Evolutionary conservation across 2,888 invertebrate genomes (phyloP), one percentile per base, ranked within the genome.

Genomic region (Rhodophaea formosa): DNA sequence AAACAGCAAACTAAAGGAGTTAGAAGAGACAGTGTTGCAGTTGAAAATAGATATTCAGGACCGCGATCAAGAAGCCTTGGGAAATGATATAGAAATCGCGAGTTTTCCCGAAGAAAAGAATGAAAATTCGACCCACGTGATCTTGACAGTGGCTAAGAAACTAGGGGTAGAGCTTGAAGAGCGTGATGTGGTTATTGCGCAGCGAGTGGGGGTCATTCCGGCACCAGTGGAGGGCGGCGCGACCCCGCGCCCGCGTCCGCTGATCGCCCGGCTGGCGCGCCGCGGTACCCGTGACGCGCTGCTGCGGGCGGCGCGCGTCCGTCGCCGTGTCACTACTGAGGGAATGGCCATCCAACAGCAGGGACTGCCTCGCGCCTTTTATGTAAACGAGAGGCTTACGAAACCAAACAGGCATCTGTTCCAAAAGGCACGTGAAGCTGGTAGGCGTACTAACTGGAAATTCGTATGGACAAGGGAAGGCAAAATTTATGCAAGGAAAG

Each of bases 291-390:
- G 39, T 6, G 46, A 16, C 5, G 32, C 45, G 17, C 46, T 56
- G 57, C 46, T 52, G 35, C 10, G 44, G 7, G 57, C 57, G n/a
- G 57, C 57, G 23, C 52, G 57, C 16, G 57, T 57, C 12, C 57
- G 57, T 7, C 57, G 53, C 42, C n/a, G 42, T 14, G 42, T 14
- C 3, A 42, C 42, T 14, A 42, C 42, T 14, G 42, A 42, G 42
- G 42, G 42, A 3, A 42, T 42, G 42, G n/a, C 5, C 14, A 3
- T 42, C 42, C 42, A 30, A 30, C 30, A 30, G 30, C 42, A 14
- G 42, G 42, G 14, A 10, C 42, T 10, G n/a, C 5, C 12, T n/a
- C 14, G 42, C 12, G 42, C 42, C n/a, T 42, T 14, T 42, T 42
- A 42, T 14, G 14, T n/a, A 3, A 42, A 42, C 42, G n/a, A 42